Evolutionary conservation across 1,140 invertebrate genomes (phyloP).

Genomic region (Bombus soroeensis): DNA sequence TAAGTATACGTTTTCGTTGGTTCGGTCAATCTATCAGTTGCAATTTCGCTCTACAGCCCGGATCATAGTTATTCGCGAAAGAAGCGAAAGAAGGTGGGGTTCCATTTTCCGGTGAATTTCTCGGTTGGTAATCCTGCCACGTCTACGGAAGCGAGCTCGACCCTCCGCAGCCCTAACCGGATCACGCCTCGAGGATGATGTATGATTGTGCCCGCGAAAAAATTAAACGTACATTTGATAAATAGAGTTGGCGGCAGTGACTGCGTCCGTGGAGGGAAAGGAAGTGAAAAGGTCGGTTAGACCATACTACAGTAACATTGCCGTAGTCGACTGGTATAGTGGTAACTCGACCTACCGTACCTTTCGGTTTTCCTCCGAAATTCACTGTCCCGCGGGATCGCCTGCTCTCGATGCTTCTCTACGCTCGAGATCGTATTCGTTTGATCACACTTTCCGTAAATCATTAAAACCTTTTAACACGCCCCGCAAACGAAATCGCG

Average conservation of each 20-base stretch:
- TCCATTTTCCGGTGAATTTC: conserved; percentile 74
- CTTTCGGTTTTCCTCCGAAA: conserved; percentile 73
- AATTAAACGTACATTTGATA: conserved; percentile 81
- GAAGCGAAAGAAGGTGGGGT: conserved; percentile 27
- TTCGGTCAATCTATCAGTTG: conserved; percentile 66
- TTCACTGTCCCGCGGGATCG: conserved; percentile 67
- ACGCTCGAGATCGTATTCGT: conserved; percentile 61
- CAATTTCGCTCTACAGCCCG: conserved; percentile 61
- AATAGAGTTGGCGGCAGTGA: conserved; percentile 77
- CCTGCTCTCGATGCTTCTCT: conserved; percentile 60
- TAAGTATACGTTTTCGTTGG: conserved; percentile 17
- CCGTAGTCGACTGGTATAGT: conserved; percentile 41
- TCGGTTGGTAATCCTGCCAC: conserved; percentile 75
- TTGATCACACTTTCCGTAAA: conserved; percentile 69
- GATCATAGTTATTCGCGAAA: conserved; percentile 54
- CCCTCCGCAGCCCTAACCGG: conserved; percentile 66
- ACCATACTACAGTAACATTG: conserved; percentile 43
- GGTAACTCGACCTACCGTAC: conserved; percentile 62
- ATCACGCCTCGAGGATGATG: conserved; percentile 78
- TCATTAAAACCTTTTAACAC: conserved; percentile 68
- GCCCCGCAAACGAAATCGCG: conserved; percentile 34
- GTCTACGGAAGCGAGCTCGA: conserved; percentile 66
- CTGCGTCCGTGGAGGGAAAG: conserved; percentile 55
- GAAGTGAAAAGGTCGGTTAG: conserved; percentile 69
- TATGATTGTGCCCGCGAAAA: conserved; percentile 76